Base-by-base conservation (phyloP, 1,140 invertebrate genomes). In the Drosophila cardini region DNA sequence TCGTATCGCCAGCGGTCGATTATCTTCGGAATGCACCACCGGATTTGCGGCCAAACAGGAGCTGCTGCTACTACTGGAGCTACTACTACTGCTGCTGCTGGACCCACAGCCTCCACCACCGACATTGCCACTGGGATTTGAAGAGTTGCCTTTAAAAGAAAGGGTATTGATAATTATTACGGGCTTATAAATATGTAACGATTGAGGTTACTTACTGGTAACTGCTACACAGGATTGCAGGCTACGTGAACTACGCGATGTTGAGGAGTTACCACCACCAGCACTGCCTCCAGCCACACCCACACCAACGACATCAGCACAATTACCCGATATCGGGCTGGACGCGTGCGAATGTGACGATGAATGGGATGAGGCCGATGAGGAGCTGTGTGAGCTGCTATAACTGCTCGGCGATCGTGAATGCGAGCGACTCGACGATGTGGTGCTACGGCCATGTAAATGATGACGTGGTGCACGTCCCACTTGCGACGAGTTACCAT, bases 1-100 rank as follows among this genome's bases (percentile, higher is more conserved):
- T 93, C 97, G 97, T 86, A 99, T 98, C 43, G 97, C 97, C 67
- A 98, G 93, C 36, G 97, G 96, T 70, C 96, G 93, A 67, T 95
- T 94, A 78, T 97, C 96, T 85, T 96, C 95, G 71, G 94, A 93
- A 79, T 94, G 93, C 61, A 93, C 93, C 68, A 92, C 91, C 72
- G 92, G 90, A 91, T 93, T 92, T 46, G 79, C 80, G 6, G 80
- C 55, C 56, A 90, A 32, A 32, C 82, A 87, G 83, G 76, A 77
- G 62, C 78, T 72, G 42, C 78, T 82, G 71, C 50, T 92, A 62
- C 71, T 80, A 57, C 80, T 83, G 26, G 82, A 90, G 53, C 85
- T 90, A 30, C 78, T 90, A 64, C 84, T 86, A 57, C 91, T 90
- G 76, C 89, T 87, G 56, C 87, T 91, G 36, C 89, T 92, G 16